These are phyloP conservation scores for Marasmarcha lunaedactyla DNA, from an alignment of 2,888 invertebrate genomes.

Conservation along the genomic window DNA sequence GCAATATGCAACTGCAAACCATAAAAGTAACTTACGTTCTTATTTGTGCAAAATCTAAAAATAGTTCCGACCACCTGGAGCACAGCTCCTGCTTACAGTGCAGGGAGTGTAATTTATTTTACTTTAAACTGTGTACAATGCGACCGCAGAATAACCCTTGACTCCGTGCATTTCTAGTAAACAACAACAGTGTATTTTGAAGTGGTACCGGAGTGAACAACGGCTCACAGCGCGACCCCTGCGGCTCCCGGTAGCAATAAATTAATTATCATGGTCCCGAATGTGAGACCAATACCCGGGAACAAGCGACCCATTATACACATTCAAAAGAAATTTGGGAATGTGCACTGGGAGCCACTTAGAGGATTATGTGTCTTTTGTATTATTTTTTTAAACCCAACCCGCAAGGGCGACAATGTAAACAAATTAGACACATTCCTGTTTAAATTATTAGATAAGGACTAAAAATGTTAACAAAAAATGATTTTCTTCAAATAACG, in stretches of 20 bases:
- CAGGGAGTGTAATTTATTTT: slow-evolving; percentile 51
- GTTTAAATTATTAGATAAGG: no score
- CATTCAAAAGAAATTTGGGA: slow-evolving; percentile 10
- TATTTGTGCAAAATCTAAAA: slow-evolving; percentile 43
- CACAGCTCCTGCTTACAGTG: slow-evolving; percentile 41
- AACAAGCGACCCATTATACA: background rate
- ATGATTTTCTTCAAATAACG: no score
- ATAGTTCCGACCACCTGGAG: slow-evolving; percentile 61
- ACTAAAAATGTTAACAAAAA: no score
- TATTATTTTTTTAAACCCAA: background rate
- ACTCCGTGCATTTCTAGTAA: slow-evolving; percentile 39
- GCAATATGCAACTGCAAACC: no score
- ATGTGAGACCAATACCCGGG: slow-evolving; percentile 1
- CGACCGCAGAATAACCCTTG: slow-evolving; percentile 62
- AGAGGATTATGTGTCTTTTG: background rate
- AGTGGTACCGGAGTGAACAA: slow-evolving; percentile 12
- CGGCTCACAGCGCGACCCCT: slow-evolving; percentile 25
- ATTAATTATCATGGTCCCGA: slow-evolving; percentile 26
- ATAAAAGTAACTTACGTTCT: no score
- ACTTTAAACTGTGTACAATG: slow-evolving; percentile 42
- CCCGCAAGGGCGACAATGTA: background rate
- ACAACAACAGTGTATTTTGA: slow-evolving; percentile 29
- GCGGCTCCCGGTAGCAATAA: slow-evolving; percentile 25
- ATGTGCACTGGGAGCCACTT: slow-evolving; percentile 9
- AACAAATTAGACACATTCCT: no score